These are phyloP conservation scores for Andinoacara biseriatus DNA, from an alignment of 2,113 vertebrate genomes.

Conservation along the genomic window DNA sequence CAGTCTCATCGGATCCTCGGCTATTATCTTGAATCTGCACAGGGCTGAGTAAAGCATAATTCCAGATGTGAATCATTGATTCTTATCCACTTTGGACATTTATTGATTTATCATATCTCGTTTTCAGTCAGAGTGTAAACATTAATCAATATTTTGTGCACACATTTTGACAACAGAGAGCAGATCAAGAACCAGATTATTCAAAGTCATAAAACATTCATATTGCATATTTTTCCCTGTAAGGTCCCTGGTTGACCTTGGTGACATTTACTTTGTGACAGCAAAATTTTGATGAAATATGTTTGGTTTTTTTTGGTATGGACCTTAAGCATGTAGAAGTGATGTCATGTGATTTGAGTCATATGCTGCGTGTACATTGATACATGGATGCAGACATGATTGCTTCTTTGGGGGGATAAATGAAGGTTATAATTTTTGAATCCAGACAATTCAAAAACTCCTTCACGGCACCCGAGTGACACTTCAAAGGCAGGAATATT, in stretches of 20 bases:
- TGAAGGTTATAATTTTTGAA: conserved; percentile 7
- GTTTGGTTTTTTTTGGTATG: background rate
- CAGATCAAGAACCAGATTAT: conserved; percentile 12
- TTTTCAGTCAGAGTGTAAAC: conserved; percentile 38
- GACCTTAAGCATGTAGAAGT: background rate
- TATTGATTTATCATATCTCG: conserved; percentile 36
- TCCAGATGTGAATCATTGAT: conserved; percentile 28
- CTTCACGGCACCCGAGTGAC: background rate
- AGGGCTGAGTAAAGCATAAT: conserved; percentile 15
- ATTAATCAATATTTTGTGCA: conserved; percentile 51
- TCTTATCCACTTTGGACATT: conserved; percentile 35
- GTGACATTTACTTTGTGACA: background rate
- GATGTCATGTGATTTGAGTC: background rate
- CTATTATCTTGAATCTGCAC: conserved; percentile 36
- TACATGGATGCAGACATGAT: background rate
- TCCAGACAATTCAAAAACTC: background rate
- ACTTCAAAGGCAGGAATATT: conserved; percentile 29
- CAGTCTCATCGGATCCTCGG: background rate
- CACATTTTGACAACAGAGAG: conserved; percentile 6
- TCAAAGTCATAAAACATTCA: conserved; percentile 56
- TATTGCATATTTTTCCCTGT: background rate
- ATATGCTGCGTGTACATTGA: background rate
- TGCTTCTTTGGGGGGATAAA: background rate
- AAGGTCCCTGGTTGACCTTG: background rate
- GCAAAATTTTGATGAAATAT: background rate